Evolutionary conservation across 1,140 invertebrate genomes (phyloP).

Genomic region (Pararge aegeria): DNA sequence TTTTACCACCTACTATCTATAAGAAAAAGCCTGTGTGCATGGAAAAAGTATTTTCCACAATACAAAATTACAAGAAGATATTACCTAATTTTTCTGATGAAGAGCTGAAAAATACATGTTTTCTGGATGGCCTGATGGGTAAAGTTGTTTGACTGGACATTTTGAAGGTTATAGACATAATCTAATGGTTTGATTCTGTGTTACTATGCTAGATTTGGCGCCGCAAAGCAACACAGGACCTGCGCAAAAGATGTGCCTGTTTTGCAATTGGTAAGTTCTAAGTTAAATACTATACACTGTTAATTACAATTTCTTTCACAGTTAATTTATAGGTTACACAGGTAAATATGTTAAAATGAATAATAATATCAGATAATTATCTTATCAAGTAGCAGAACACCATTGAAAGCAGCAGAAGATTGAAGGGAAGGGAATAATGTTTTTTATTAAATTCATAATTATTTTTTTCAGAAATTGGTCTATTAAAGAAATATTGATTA

Average conservation of each 20-base stretch:
- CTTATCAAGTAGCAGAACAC: not conserved
- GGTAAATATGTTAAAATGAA: slow-evolving; percentile 18
- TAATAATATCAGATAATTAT: not conserved
- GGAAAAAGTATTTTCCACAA: too few species aligned
- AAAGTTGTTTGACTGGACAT: slow-evolving; percentile 21
- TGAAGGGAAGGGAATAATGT: not conserved
- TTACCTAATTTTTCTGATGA: not conserved
- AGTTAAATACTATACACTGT: not conserved
- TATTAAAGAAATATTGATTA: not conserved
- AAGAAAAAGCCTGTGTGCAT: too few species aligned
- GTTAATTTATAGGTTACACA: slow-evolving; percentile 28
- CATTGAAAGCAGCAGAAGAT: too few species aligned
- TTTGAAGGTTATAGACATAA: slow-evolving; percentile 15
- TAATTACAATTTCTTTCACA: slow-evolving; percentile 20
- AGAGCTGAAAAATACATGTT: not conserved
- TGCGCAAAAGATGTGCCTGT: slow-evolving; percentile 38
- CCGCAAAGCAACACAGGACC: slow-evolving; percentile 33
- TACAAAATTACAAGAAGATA: too few species aligned
- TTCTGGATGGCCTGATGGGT: slow-evolving; percentile 11
- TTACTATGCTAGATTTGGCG: slow-evolving; percentile 66
- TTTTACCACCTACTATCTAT: too few species aligned
- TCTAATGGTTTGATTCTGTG: slow-evolving; percentile 70
- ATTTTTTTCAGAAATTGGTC: too few species aligned
- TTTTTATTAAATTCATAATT: not conserved
- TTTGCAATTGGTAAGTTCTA: slow-evolving; percentile 49